phyloP scores from a whole-genome alignment of 2,797 vertebrate species.

The Cynodonichthys magdalenae region DNA sequence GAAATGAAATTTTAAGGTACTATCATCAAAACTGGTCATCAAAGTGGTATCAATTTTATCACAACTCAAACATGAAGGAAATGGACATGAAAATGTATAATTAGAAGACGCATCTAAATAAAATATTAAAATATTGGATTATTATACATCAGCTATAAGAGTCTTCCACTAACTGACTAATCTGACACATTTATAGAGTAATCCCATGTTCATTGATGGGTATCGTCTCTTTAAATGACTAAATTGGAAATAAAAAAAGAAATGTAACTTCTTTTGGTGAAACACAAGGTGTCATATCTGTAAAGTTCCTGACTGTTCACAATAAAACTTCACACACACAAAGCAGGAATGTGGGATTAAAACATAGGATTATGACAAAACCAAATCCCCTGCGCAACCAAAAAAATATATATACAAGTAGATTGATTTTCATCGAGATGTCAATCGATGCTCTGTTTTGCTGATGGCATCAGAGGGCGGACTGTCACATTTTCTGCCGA shows the following conservation, averaged over 20 bases:
- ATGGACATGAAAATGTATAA: background rate
- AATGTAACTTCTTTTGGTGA: too few relatives aligned
- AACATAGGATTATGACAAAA: slow-evolving; percentile 70
- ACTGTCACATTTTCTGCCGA: slow-evolving; percentile 77
- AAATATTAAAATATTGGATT: too few relatives aligned
- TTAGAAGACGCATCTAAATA: too few relatives aligned
- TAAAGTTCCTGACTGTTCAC: slow-evolving; percentile 14
- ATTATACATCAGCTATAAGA: too few relatives aligned
- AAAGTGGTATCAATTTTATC: background rate
- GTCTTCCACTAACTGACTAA: too few relatives aligned
- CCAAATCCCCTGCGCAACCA: slow-evolving; percentile 57
- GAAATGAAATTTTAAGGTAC: background rate
- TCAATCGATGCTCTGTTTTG: slow-evolving; percentile 75
- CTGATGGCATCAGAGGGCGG: slow-evolving; percentile 71
- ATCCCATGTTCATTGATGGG: too few relatives aligned
- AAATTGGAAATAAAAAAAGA: too few relatives aligned
- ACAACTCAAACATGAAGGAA: background rate
- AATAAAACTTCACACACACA: slow-evolving; percentile 44
- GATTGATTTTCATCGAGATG: slow-evolving; percentile 81
- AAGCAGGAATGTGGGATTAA: slow-evolving; percentile 55
- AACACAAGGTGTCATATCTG: background rate
- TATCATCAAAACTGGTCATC: too few relatives aligned
- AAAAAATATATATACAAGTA: slow-evolving; percentile 56
- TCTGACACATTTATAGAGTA: too few relatives aligned
- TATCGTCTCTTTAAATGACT: too few relatives aligned